Base-by-base conservation (phyloP, 2,888 invertebrate genomes). In the Synanthedon andrenaeformis region DNA sequence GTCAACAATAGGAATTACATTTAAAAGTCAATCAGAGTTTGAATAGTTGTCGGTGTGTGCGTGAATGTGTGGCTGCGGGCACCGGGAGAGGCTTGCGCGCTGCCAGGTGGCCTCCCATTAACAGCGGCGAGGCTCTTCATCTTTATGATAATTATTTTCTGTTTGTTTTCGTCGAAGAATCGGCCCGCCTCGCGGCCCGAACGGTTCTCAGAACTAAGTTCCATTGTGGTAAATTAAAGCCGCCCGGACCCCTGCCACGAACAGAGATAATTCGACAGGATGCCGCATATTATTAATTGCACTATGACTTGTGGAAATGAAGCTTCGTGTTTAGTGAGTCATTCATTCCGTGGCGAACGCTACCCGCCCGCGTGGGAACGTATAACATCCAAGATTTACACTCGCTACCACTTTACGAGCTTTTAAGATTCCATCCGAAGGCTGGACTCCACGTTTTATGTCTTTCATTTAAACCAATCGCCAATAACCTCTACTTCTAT, bases 91-190 rank as follows among this genome's bases (percentile, higher is more conserved):
- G 65, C 62, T 59, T 52, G 59, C 42, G 58, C 52, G 73, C 80
- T 76, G 83, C 86, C 85, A 84, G 84, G 84, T 83, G 85, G 85
- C 77, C 82, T 69, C 78, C 83, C 84, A 84, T 84, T 84, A 85
- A 82, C 82, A 82, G 83, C 77, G 75, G 71, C 75, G 75, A 74
- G 81, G 80, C 85, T 84, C 84, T 86, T 87, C 86, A 86, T 87
- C 86, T 86, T 87, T 86, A 86, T 86, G 86, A 85, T 87, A 87
- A 87, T 87, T 86, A 87, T 86, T 87, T 86, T 84, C 82, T 87
- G 86, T 87, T 87, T 86, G 87, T 87, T 87, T 87, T 87, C 85
- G 84, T 81, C 82, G 79, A 81, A 79, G 83, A 82, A 83, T 84
- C 85, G 83, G 76, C 78, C 52, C 84, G 83, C 83, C 82, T 82